These are phyloP conservation scores for Lycopodina hypogea DNA, from an alignment of 37 sponge, comb jelly and placozoan species.

Conservation along the genomic window DNA sequence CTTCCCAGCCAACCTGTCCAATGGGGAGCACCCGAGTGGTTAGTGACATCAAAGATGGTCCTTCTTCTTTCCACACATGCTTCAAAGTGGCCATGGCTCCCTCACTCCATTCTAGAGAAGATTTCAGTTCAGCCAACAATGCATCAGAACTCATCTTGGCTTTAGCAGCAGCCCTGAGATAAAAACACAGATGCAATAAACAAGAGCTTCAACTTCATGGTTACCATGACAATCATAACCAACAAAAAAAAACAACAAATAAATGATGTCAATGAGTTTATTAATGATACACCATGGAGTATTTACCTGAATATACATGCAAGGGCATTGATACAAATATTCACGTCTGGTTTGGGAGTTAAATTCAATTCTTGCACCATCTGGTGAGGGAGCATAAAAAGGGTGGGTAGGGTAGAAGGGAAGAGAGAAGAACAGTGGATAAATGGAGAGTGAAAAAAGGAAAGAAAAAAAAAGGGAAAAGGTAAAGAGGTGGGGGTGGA, in stretches of 20 bases:
- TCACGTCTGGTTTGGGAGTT: constrained; percentile 21
- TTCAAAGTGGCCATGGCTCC: constrained; percentile 41
- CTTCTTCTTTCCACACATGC: constrained; percentile 79
- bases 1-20: constrained; percentile 53
- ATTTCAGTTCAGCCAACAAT: constrained; percentile 55
- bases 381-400: neutral
- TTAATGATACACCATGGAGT: neutral
- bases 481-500: no score
- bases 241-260: neutral
- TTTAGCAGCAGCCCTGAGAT: constrained; percentile 47
- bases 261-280: neutral
- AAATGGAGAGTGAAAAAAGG: no score
- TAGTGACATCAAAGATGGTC: constrained; percentile 16
- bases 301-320: constrained; percentile 64
- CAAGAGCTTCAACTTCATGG: neutral
- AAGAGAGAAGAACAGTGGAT: no score
- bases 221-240: no score
- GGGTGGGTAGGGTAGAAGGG: neutral
- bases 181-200: neutral
- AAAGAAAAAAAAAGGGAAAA: no score
- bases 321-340: constrained; percentile 63
- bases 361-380: neutral
- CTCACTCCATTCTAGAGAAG: constrained; percentile 57
- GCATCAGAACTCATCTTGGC: constrained; percentile 50
- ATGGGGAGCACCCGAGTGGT: constrained; percentile 39